Conservation (phyloP, 2,888 invertebrate genomes). For the Aspidiotus destructor region DNA sequence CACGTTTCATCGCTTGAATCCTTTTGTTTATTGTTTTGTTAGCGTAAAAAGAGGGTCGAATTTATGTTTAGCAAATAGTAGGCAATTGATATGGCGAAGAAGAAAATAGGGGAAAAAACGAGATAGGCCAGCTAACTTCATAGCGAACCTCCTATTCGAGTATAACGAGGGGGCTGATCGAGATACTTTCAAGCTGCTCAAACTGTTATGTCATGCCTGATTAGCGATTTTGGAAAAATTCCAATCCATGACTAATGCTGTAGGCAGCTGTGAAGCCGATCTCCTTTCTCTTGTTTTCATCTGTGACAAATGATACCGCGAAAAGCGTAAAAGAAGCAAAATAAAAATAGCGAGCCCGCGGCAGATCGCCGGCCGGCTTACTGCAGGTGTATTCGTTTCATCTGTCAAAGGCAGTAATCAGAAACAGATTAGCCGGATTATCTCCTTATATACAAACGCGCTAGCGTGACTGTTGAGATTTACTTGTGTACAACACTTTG, state of each 20-base stretch:
- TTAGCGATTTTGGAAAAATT: slow-evolving; percentile 33
- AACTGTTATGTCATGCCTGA: slow-evolving; percentile 32
- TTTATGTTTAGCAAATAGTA: slow-evolving; percentile 21
- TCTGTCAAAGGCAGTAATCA: slow-evolving; percentile 25
- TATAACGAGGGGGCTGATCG: not conserved
- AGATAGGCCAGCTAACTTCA: not conserved
- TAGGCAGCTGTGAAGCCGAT: slow-evolving; percentile 28
- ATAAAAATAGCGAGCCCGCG: slow-evolving; percentile 5
- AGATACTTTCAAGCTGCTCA: slow-evolving; percentile 9
- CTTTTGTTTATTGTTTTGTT: slow-evolving; percentile 30
- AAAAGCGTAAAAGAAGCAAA: slow-evolving; percentile 28
- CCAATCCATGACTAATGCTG: slow-evolving; percentile 32
- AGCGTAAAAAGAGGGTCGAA: slow-evolving; percentile 23
- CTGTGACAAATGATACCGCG: slow-evolving; percentile 30
- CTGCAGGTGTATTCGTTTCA: slow-evolving; percentile 28
- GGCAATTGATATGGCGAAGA: slow-evolving; percentile 26
- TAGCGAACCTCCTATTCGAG: not conserved
- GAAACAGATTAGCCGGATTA: slow-evolving; percentile 27
- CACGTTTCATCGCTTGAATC: slow-evolving; percentile 18
- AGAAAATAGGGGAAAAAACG: slow-evolving; percentile 12
- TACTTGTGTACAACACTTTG: no score
- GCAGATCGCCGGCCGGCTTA: not conserved
- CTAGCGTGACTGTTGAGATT: not conserved
- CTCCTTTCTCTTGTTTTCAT: slow-evolving; percentile 26
- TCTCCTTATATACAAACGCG: not conserved